Conservation (phyloP, 2,797 vertebrate genomes). For the Rhynchonycteris naso region DNA sequence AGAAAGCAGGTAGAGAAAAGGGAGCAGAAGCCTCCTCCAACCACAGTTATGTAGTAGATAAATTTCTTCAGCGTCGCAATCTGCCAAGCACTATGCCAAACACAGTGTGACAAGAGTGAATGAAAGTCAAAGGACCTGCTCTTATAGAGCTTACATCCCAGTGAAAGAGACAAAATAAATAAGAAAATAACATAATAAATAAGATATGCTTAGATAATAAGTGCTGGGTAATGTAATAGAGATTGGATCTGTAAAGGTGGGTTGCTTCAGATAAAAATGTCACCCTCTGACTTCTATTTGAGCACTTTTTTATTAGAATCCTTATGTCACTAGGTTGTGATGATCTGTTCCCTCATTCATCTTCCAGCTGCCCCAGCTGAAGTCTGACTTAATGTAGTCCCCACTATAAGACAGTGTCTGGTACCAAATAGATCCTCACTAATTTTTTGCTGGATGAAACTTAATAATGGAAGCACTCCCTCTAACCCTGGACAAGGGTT, state of each 20-base stretch:
- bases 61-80: conserved; percentile 34
- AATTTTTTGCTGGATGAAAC: conserved; percentile 42
- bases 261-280: not conserved
- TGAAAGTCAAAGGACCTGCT: not conserved
- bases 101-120: not conserved
- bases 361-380: not conserved
- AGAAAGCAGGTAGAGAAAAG: not conserved
- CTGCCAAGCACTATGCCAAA: not conserved
- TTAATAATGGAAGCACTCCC: not conserved
- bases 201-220: conserved; percentile 26
- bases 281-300: not conserved
- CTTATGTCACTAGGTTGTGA: not conserved
- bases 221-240: not conserved
- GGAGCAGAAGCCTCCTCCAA: not conserved
- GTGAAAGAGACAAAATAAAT: conserved; percentile 11
- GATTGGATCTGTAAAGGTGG: not conserved
- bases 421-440: not conserved
- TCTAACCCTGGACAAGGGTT: not conserved
- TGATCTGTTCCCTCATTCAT: not conserved
- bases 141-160: not conserved
- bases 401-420: conserved; percentile 9
- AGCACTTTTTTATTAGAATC: conserved; percentile 18
- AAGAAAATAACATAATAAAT: conserved; percentile 33
- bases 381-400: conserved; percentile 6
- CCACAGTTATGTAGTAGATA: not conserved